These are phyloP conservation scores for Pituophis catenifer DNA, from an alignment of 2,113 vertebrate genomes.

Conservation along the genomic window DNA sequence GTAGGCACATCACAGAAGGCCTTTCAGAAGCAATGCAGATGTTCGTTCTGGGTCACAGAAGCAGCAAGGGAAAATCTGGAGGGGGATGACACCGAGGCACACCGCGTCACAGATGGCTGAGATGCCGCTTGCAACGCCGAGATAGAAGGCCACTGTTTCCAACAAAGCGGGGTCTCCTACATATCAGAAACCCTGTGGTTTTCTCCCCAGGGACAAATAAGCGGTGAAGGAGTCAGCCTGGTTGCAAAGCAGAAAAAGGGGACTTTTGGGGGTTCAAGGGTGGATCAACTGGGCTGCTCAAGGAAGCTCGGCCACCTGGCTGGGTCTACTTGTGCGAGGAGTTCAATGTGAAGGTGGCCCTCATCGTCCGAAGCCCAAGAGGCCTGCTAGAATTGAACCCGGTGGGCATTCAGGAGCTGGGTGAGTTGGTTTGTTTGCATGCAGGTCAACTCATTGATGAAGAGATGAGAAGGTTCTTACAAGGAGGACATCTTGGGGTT, in stretches of 20 bases:
- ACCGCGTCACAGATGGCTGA: slow-evolving; percentile 7
- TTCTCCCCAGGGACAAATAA: not conserved
- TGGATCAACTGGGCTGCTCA: accelerated
- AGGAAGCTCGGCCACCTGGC: not conserved
- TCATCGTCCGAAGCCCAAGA: accelerated
- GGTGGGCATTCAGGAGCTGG: not conserved
- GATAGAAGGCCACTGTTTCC: slow-evolving; percentile 23
- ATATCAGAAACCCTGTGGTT: not conserved
- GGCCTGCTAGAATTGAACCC: accelerated
- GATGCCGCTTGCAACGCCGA: slow-evolving; percentile 27
- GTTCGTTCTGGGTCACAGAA: slow-evolving; percentile 54
- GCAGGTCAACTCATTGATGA: too few species aligned
- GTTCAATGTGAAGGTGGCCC: too few species aligned
- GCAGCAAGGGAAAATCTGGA: slow-evolving; percentile 78
- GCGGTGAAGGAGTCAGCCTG: not conserved
- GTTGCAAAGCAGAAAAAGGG: accelerated
- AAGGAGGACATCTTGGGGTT: too few species aligned
- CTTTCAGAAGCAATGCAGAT: slow-evolving; percentile 61
- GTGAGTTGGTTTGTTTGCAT: not conserved
- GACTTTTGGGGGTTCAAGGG: accelerated
- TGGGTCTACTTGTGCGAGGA: not conserved
- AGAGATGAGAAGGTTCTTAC: not conserved
- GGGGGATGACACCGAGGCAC: slow-evolving; percentile 34
- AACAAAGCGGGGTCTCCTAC: not conserved
- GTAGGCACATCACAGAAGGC: slow-evolving; percentile 56